Percentiles rank a stretch among this genome's conserved stretches.
Conservation (phyloP, 2,888 invertebrate genomes). For the Agrenia bidenticulata region DNA sequence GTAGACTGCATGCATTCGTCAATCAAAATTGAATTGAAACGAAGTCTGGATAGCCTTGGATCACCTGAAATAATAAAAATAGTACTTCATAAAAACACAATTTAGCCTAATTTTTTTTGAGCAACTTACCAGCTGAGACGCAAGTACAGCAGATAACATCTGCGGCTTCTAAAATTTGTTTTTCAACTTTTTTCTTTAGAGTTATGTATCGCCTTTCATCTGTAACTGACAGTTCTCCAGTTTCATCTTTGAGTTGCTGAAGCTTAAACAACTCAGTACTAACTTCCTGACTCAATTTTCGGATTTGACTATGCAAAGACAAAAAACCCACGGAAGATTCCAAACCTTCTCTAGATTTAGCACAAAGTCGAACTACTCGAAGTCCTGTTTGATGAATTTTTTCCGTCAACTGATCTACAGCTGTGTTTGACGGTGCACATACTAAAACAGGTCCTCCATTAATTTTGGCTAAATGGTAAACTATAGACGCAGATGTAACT, state of each 20-base stretch:
- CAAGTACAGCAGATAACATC: conserved; percentile 99
- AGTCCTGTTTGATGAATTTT: conserved; percentile 97
- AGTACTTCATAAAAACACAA: no score
- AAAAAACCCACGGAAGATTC: conserved; percentile 96
- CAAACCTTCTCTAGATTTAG: conserved; percentile 96
- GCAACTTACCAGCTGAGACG: conserved; percentile 83
- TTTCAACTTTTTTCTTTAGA: conserved; percentile 85
- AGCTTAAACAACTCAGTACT: conserved; percentile 91
- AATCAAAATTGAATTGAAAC: conserved; percentile 93
- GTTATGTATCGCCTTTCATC: conserved; percentile 93
- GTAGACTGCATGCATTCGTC: conserved; percentile 90
- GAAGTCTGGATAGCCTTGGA: conserved; percentile 84
- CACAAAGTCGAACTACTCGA: conserved; percentile 89
- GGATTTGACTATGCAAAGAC: conserved; percentile 94
- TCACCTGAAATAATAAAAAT: conserved; percentile 63
- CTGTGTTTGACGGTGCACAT: conserved; percentile 98
- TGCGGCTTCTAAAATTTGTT: conserved; percentile 87
- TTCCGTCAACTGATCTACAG: conserved; percentile 97
- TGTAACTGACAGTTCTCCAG: conserved; percentile 91
- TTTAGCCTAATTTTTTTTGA: not conserved
- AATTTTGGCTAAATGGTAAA: conserved; percentile 94
- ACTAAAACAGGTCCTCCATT: conserved; percentile 83
- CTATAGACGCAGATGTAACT: conserved; percentile 98
- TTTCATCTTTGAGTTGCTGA: conserved; percentile 95
- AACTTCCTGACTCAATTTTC: conserved; percentile 78